Evolutionary conservation across 2,797 vertebrate genomes (phyloP).

Genomic region (Sylvia borin): DNA sequence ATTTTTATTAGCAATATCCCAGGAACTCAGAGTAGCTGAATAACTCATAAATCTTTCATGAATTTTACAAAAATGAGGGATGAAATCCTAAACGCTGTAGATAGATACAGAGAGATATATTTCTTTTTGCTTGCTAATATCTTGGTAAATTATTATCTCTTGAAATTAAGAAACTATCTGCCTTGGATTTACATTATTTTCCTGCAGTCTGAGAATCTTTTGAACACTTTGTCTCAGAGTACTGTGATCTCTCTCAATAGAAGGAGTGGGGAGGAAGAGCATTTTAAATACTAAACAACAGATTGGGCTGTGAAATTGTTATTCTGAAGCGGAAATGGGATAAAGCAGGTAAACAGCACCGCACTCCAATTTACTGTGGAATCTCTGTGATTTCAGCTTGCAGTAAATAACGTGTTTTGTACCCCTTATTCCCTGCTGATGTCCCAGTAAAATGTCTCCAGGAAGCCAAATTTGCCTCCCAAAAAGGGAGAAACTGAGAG

Average conservation of each 20-base stretch:
- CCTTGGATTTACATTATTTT: conserved; percentile 4
- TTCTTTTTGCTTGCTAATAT: conserved; percentile 23
- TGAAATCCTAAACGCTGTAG: conserved; percentile 40
- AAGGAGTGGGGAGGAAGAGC: not conserved
- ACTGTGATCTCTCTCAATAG: not conserved
- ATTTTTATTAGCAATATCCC: conserved; percentile 55
- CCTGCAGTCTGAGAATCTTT: not conserved
- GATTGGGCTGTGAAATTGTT: not conserved
- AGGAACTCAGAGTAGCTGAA: conserved; percentile 10
- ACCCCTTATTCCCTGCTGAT: not conserved
- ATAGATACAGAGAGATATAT: not conserved
- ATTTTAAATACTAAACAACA: not conserved
- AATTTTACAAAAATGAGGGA: conserved; percentile 48
- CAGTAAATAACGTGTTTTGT: not conserved
- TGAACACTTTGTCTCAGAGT: not conserved
- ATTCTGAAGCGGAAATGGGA: not conserved
- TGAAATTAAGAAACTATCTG: conserved; percentile 53
- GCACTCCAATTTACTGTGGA: not conserved
- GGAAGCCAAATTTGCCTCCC: not conserved
- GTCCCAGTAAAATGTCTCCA: not conserved
- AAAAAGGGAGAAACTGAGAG: not conserved
- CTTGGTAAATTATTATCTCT: conserved; percentile 50
- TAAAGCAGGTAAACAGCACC: not conserved
- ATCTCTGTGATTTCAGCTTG: not conserved
- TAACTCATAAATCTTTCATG: conserved; percentile 70